Conservation (phyloP, 2,797 vertebrate species). For the Tapera naevia region DNA sequence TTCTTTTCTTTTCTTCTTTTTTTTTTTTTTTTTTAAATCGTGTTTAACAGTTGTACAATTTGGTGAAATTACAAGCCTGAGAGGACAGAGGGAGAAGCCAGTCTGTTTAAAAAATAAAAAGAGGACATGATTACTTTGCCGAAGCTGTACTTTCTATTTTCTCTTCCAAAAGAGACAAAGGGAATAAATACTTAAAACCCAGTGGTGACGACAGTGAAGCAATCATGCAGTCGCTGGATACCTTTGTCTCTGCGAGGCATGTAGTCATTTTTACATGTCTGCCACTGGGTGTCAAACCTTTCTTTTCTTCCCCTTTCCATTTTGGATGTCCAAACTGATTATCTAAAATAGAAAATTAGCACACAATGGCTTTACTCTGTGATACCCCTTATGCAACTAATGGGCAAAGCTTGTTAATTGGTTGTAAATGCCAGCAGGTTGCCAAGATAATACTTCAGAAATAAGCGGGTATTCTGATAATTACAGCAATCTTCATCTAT, state of each 20-base stretch:
- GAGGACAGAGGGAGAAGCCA: constrained; percentile 74
- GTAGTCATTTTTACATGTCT: constrained; percentile 88
- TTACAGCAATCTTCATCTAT: constrained; percentile 99
- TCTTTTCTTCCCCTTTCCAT: constrained; percentile 82
- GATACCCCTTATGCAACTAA: constrained; percentile 93
- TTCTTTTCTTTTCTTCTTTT: background rate
- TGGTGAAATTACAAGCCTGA: constrained; percentile 79
- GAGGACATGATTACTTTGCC: constrained; percentile 80
- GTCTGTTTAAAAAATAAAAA: constrained; percentile 72
- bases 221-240: constrained; percentile 88
- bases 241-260: constrained; percentile 87
- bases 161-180: constrained; percentile 83
- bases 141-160: constrained; percentile 78
- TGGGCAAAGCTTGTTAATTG: constrained; percentile 98
- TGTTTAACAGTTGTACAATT: constrained; percentile 81
- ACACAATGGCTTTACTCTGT: constrained; percentile 85
- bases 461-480: constrained; percentile 99
- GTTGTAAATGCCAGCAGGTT: constrained; percentile 95
- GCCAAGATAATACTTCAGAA: constrained; percentile 97
- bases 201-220: constrained; percentile 79
- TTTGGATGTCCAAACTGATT: constrained; percentile 86
- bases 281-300: constrained; percentile 84
- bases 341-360: constrained; percentile 88
- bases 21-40: constrained; percentile 25
- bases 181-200: constrained; percentile 82